phyloP scores from a whole-genome alignment of 2,113 vertebrate species.

The Gorilla gorilla region DNA sequence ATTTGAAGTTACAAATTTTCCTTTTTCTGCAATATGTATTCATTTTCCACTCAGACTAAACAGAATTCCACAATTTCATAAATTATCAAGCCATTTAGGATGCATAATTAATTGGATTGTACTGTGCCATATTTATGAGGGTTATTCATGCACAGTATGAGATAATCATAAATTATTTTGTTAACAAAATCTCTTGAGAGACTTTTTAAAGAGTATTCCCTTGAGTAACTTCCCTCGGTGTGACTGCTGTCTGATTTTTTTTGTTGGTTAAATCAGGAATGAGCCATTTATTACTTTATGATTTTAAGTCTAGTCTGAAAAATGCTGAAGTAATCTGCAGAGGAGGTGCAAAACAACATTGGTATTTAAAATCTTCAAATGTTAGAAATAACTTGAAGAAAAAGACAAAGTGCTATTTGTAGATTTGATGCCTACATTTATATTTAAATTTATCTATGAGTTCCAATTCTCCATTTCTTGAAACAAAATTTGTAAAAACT shows the following conservation, averaged over 20 bases:
- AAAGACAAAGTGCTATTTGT: neutral
- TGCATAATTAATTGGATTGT: conserved; percentile 68
- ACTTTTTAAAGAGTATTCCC: conserved; percentile 67
- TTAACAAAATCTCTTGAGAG: conserved; percentile 68
- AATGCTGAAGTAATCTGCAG: conserved; percentile 32
- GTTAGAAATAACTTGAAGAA: conserved; percentile 45
- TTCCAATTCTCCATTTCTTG: neutral
- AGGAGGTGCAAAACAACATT: neutral
- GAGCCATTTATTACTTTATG: conserved; percentile 68
- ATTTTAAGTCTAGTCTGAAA: conserved; percentile 64
- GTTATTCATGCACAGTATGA: conserved; percentile 70
- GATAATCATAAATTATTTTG: conserved; percentile 78
- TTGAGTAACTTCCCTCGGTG: conserved; percentile 63
- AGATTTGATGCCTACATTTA: conserved; percentile 19
- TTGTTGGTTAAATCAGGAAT: conserved; percentile 66
- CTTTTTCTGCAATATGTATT: conserved; percentile 38
- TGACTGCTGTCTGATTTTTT: conserved; percentile 55
- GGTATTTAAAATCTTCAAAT: conserved; percentile 16
- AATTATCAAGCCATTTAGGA: conserved; percentile 63
- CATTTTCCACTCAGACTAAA: conserved; percentile 35
- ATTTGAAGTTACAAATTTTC: conserved; percentile 37
- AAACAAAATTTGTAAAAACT: neutral
- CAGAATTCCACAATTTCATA: conserved; percentile 66
- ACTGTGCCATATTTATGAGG: conserved; percentile 72
- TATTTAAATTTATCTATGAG: neutral